Evolutionary conservation across 2,888 invertebrate genomes (phyloP), one percentile per base, ranked within the genome.

Genomic region (Cactoblastis cactorum): DNA sequence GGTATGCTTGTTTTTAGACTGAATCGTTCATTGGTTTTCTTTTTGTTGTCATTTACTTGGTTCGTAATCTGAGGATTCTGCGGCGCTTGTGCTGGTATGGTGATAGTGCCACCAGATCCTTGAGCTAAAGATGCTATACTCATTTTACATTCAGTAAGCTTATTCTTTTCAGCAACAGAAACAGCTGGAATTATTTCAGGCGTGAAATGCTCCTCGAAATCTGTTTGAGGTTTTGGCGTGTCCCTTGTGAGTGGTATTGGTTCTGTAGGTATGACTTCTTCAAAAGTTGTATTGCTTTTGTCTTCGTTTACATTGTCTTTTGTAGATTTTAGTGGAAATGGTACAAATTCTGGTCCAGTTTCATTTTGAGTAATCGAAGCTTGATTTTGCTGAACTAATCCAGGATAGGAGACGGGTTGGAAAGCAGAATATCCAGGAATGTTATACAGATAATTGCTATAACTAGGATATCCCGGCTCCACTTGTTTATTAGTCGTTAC

Each of bases 1-100:
- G 90, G 90, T 59, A 90, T 90, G 61, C 88, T 89, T 0, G 90
- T 89, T 77, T 84, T 90, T 12, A 90, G 63, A 55, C 88, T 88
- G 46, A 82, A 87, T 45, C 83, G 67, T 68, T 88, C 88, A 9
- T 68, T 48, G 19, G 74, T 56, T 65, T 87, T 88, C 64, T 79
- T 79, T 68, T 78, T 83, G 1, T 62, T 53, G 8, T 84, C 84
- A 55, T 77, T 79, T 28, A 9, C 28, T 28, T 28, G 28, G 34
- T 56, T 69, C 11, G 55, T 51, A 22, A 53, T 50, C 51, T 68
- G 70, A 11, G 69, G 65, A 35, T 71, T 67, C 22, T 49, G 49
- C 3, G 57, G 51, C 19, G 55, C 50, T 51, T 69, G 70, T 11
- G 70, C 54, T 18, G 77, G 67, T 45, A 71, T 69, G 0, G 73